Evolutionary conservation across 2,888 invertebrate species (phyloP).

Genomic region (Tortricodes alternella): DNA sequence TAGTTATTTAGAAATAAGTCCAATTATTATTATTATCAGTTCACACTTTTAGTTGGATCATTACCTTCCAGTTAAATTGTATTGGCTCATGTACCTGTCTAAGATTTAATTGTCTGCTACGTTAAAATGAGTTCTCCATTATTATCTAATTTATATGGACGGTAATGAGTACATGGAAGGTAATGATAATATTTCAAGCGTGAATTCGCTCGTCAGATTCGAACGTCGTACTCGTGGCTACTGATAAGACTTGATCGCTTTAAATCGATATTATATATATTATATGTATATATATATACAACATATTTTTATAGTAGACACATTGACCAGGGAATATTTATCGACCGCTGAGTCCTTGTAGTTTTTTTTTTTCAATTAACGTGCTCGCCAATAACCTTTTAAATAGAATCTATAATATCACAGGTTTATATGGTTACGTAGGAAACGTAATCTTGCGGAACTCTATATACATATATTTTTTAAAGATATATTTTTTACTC

Average conservation of each 20-base stretch:
- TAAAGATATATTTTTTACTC: no score
- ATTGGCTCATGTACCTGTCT: not conserved
- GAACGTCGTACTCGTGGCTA: conserved; percentile 11
- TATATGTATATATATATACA: no score
- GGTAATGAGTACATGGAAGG: not conserved
- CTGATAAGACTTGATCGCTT: conserved; percentile 30
- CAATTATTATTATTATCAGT: not conserved
- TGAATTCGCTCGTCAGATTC: not conserved
- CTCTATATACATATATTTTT: no score
- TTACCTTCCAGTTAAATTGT: not conserved
- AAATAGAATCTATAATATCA: no score
- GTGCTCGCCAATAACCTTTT: no score
- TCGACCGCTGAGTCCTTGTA: not conserved
- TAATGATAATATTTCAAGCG: not conserved
- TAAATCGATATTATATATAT: conserved; percentile 25
- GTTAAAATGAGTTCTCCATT: not conserved
- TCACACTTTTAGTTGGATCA: not conserved
- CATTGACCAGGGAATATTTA: conserved; percentile 3
- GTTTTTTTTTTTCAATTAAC: no score
- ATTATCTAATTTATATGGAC: not conserved
- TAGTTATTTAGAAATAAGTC: not conserved
- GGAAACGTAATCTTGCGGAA: no score
- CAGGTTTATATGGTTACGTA: no score
- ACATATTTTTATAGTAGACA: conserved; percentile 26
- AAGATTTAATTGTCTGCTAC: not conserved